These are phyloP conservation scores for Turnix velox DNA, from an alignment of 2,113 vertebrate species.

Conservation along the genomic window DNA sequence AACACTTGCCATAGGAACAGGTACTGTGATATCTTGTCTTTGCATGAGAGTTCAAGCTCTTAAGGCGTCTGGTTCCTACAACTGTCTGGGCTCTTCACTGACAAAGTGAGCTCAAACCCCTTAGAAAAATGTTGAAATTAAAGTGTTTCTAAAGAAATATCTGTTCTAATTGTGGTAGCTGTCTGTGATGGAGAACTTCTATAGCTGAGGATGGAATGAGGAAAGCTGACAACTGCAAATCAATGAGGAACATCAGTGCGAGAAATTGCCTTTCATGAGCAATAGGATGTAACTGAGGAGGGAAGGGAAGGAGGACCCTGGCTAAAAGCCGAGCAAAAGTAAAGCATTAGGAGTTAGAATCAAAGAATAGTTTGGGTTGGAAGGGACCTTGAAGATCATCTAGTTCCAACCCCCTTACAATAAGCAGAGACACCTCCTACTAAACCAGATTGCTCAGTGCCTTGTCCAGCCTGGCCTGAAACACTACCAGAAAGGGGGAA, in stretches of 20 bases:
- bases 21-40: neutral
- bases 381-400: no score
- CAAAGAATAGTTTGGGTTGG: no score
- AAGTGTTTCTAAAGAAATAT: neutral
- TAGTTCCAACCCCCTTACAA: no score
- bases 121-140: neutral
- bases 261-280: neutral
- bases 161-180: neutral
- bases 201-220: neutral
- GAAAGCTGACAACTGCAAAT: neutral
- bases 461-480: no score
- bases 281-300: neutral
- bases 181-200: neutral
- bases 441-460: no score
- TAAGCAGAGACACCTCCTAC: no score
- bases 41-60: neutral
- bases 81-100: neutral
- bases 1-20: neutral
- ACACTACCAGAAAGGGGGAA: no score
- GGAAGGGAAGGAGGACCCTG: neutral
- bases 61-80: neutral
- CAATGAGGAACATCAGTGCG: neutral
- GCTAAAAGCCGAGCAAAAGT: neutral
- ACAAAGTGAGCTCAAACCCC: neutral
- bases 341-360: neutral